Percentiles rank a stretch among this genome's conserved stretches.
Evolutionary conservation across 2,888 invertebrate species (phyloP).

Genomic region (Tetragonisca angustula): DNA sequence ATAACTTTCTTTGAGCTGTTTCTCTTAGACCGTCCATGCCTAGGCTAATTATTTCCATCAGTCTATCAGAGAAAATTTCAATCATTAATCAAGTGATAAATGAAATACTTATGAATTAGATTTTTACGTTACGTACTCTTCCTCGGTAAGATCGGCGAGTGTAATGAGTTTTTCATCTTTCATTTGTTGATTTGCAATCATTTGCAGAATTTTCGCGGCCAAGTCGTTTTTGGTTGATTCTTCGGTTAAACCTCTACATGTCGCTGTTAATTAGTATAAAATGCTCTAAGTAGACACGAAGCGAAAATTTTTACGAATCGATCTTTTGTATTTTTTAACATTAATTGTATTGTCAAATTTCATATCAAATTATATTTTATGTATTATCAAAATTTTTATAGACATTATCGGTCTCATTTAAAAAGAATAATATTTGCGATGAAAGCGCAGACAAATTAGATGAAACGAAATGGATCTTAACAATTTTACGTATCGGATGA

Average conservation of each 20-base stretch:
- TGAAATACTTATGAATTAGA: not conserved
- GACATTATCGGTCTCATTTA: not conserved
- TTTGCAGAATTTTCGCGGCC: constrained; percentile 64
- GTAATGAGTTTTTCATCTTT: constrained; percentile 47
- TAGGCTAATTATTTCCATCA: constrained; percentile 65
- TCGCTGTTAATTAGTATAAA: constrained; percentile 50
- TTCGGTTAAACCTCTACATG: constrained; percentile 49
- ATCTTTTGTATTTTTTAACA: not conserved
- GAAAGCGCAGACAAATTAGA: not conserved
- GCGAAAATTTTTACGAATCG: not conserved
- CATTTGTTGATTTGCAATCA: constrained; percentile 69
- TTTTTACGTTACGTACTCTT: constrained; percentile 63
- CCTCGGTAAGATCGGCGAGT: constrained; percentile 56
- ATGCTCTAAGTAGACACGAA: not conserved
- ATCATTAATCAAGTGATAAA: not conserved
- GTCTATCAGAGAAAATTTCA: constrained; percentile 51
- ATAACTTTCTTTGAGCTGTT: constrained; percentile 67
- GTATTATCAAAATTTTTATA: not conserved
- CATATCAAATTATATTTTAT: no score
- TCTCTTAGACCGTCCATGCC: constrained; percentile 50
- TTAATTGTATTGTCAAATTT: no score
- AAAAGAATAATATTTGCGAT: not conserved
- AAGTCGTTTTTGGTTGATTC: constrained; percentile 58
- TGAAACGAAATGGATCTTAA: no score
- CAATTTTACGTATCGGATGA: no score